These are phyloP conservation scores for Samia ricini DNA, from an alignment of 1,140 invertebrate genomes.

Conservation along the genomic window DNA sequence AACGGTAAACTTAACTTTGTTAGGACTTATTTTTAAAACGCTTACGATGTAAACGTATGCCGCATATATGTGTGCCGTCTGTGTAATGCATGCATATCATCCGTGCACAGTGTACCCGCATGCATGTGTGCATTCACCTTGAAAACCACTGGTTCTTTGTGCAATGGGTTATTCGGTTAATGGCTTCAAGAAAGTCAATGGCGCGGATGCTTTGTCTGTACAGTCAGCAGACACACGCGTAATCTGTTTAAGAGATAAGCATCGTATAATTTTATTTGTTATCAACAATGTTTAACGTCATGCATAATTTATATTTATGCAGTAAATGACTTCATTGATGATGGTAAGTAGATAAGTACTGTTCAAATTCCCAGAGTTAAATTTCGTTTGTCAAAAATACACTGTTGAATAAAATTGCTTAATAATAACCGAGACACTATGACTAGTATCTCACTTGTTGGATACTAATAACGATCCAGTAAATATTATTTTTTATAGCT, in stretches of 20 bases:
- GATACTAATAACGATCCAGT: too few species aligned
- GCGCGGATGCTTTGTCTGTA: slow-evolving; percentile 62
- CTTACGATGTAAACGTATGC: slow-evolving; percentile 18
- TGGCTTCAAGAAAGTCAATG: slow-evolving; percentile 75
- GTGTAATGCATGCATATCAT: slow-evolving; percentile 21
- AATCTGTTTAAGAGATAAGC: slow-evolving; percentile 5
- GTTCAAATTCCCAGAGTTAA: too few species aligned
- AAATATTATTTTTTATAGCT: too few species aligned
- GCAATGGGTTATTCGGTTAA: slow-evolving; percentile 77
- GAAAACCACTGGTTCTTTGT: slow-evolving; percentile 75
- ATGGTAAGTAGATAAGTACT: too few species aligned
- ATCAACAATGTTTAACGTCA: background rate
- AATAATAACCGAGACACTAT: too few species aligned
- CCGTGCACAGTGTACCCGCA: slow-evolving; percentile 13
- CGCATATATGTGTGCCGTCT: slow-evolving; percentile 24
- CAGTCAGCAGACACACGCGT: slow-evolving; percentile 39
- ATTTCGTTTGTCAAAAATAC: too few species aligned
- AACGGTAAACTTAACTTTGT: slow-evolving; percentile 22
- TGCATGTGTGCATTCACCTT: slow-evolving; percentile 72
- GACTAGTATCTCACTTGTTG: too few species aligned
- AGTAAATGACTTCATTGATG: background rate
- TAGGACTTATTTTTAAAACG: slow-evolving; percentile 66
- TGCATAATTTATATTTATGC: background rate
- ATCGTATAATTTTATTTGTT: background rate
- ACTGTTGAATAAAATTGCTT: too few species aligned